Percentiles rank a stretch among this genome's conserved stretches.
phyloP scores from a whole-genome alignment of 2,888 invertebrate species.

The Ormyrus thymus region DNA sequence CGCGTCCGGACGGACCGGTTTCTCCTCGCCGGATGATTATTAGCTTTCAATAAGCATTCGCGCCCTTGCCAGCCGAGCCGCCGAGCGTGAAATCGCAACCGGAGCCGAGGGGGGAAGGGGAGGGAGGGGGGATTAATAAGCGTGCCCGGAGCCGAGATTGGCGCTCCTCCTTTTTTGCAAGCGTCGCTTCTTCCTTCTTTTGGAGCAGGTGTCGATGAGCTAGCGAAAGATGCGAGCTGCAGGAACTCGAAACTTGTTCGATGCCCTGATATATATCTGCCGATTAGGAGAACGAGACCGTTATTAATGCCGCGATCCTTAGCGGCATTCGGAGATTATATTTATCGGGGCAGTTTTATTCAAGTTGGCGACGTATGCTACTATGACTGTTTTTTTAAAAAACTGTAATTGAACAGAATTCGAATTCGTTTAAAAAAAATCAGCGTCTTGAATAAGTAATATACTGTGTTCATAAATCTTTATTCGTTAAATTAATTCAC shows the following conservation, averaged over 20 bases:
- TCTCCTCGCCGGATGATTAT: constrained; percentile 39
- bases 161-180: not conserved
- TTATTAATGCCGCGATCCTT: not conserved
- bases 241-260: not conserved
- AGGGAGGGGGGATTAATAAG: constrained; percentile 33
- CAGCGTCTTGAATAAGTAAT: no score
- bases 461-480: no score
- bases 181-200: not conserved
- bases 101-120: not conserved
- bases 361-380: no score
- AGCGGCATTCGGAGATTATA: no score
- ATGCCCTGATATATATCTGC: not conserved
- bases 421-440: no score
- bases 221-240: not conserved
- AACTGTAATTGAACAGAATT: no score
- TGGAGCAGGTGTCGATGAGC: not conserved
- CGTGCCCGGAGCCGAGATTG: not conserved
- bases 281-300: not conserved
- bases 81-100: constrained; percentile 39
- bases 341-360: not conserved
- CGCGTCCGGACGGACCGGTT: constrained; percentile 47
- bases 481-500: no score
- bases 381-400: no score
- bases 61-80: not conserved
- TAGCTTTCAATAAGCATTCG: constrained; percentile 53